phyloP scores from a whole-genome alignment of 2,888 invertebrate genomes.

The Drosophila acutilabella region DNA sequence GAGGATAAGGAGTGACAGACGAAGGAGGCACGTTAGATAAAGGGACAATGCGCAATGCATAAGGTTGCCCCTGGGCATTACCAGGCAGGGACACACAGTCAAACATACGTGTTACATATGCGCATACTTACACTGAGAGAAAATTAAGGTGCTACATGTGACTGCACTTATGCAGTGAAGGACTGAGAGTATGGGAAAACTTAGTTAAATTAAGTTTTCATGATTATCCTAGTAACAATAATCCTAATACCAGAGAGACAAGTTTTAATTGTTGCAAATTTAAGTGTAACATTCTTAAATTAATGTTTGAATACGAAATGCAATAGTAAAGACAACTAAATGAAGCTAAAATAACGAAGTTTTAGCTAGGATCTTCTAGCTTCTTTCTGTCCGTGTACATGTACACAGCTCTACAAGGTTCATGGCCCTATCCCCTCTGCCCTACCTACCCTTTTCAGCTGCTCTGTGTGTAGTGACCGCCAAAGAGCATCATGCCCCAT shows the following conservation, averaged over 20 bases:
- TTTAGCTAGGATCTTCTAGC: neutral
- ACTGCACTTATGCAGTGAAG: too few relatives aligned
- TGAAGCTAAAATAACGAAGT: neutral
- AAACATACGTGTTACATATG: neutral
- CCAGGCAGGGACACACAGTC: slow-evolving; percentile 14
- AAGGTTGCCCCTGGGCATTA: slow-evolving; percentile 50
- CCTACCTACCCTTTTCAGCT: neutral
- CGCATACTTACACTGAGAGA: neutral
- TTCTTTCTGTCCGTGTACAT: neutral
- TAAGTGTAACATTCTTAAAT: too few relatives aligned
- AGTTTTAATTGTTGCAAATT: too few relatives aligned
- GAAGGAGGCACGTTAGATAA: slow-evolving; percentile 7
- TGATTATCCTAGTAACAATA: too few relatives aligned
- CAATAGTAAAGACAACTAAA: too few relatives aligned
- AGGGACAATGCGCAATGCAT: slow-evolving; percentile 25
- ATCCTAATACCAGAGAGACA: too few relatives aligned
- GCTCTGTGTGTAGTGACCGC: slow-evolving; percentile 49
- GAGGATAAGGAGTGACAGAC: neutral
- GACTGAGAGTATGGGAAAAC: too few relatives aligned
- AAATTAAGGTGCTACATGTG: neutral
- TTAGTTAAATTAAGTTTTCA: too few relatives aligned
- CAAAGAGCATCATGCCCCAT: slow-evolving; percentile 36
- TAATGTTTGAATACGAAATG: too few relatives aligned
- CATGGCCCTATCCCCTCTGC: slow-evolving; percentile 48
- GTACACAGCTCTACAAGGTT: slow-evolving; percentile 46